Evolutionary conservation across 2,797 vertebrate genomes (phyloP), one percentile per base, ranked within the genome.

Genomic region (Aldrovandia affinis): DNA sequence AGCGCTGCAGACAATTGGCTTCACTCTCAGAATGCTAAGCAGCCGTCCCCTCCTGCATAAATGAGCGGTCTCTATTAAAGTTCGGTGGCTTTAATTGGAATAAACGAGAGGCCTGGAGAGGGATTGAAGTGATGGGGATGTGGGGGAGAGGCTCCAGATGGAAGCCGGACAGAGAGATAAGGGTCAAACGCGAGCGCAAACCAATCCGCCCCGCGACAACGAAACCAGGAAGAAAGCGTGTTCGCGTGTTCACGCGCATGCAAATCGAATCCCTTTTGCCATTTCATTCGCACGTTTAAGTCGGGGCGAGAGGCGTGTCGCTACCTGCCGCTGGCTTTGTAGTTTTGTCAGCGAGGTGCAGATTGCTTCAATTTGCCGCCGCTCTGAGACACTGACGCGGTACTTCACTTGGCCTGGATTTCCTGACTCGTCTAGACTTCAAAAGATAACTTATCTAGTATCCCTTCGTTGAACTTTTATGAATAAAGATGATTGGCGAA

Each of bases 41-140:
- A 85, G 92, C 88, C 85, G 78, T 81, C 85, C 89, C 89, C 86
- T 80, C 73, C 90, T 91, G 73, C 91, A 92, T 93, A 94, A 95
- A 95, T 95, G 95, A 94, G 93, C 92, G 90, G 90, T 92, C 92
- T 93, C 94, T 94, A 94, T 95, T 90, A 94, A 92, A 92, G 93
- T 94, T 94, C 94, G 93, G 92, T 94, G 93, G 94, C 91, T 92
- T 93, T 94, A 95, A 95, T 95, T 94, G 94, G 92, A 94, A 95
- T 95, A 93, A 95, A 95, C 94, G 94, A 94, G 94, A 90, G 89
- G 81, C 87, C 86, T 89, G 89, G 88, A 77, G 36, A 44, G 91
- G 83, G 90, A 89, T 89, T 89, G 90, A 92, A 85, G 89, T 89
- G 90, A 78, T 89, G 88, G 89, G 65, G 86, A 88, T 88, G 87